These are phyloP conservation scores for Pao palembangensis DNA, from an alignment of 2,113 vertebrate genomes.

Conservation along the genomic window DNA sequence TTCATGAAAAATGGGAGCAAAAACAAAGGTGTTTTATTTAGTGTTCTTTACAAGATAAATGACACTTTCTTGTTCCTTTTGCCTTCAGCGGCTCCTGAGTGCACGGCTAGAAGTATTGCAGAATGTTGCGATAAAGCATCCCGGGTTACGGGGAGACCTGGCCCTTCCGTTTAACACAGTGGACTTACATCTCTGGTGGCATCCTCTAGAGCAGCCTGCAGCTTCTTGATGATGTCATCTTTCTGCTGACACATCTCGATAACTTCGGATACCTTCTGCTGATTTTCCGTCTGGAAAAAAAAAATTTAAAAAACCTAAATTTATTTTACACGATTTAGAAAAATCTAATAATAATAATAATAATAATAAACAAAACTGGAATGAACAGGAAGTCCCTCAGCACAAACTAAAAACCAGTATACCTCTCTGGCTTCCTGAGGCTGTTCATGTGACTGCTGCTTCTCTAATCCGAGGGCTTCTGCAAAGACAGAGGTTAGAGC, in stretches of 20 bases:
- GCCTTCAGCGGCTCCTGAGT: neutral
- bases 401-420: constrained; percentile 9
- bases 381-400: too few species aligned
- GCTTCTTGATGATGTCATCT: constrained; percentile 65
- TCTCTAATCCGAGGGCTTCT: constrained; percentile 50
- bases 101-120: neutral
- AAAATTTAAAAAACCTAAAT: neutral
- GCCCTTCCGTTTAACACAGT: neutral
- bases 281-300: constrained; percentile 51
- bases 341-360: too few species aligned
- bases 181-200: constrained; percentile 72
- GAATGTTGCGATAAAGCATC: neutral
- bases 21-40: too few species aligned
- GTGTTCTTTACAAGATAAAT: too few species aligned
- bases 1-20: too few species aligned
- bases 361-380: neutral
- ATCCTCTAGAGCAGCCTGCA: constrained; percentile 68
- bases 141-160: too few species aligned
- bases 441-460: constrained; percentile 67
- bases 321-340: neutral
- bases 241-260: constrained; percentile 74
- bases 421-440: constrained; percentile 77
- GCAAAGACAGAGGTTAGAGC: constrained; percentile 31
- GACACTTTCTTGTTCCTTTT: too few species aligned
- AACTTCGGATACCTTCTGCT: constrained; percentile 72